Conservation (phyloP, 2,113 vertebrate species). For the Ptilorrhoa leucosticta region DNA sequence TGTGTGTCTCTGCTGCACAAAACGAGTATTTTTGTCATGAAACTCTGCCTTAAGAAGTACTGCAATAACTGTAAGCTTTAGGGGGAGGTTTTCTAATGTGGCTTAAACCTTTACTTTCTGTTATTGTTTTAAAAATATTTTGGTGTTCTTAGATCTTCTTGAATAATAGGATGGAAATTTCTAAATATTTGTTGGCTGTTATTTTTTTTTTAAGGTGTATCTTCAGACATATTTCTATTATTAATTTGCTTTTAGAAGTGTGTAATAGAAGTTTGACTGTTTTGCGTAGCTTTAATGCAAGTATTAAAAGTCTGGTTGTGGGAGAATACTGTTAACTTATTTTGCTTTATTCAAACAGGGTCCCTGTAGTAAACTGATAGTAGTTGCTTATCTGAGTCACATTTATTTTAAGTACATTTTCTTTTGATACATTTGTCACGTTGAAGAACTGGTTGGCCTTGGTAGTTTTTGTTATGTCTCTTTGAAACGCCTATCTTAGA, state of each 20-base stretch:
- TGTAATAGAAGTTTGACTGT: background rate
- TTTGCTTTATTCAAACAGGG: background rate
- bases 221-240: background rate
- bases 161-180: background rate
- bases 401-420: background rate
- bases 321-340: background rate
- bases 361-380: background rate
- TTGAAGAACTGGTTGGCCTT: background rate
- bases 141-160: conserved; percentile 20
- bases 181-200: background rate
- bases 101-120: background rate
- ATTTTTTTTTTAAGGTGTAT: background rate
- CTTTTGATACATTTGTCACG: background rate
- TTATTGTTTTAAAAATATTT: conserved; percentile 14
- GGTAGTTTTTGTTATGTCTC: background rate
- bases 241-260: background rate
- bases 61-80: background rate
- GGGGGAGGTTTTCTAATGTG: background rate
- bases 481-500: background rate
- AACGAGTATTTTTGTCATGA: conserved; percentile 27
- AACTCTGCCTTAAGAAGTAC: conserved; percentile 10
- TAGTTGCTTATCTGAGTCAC: background rate
- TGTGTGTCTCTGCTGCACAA: background rate
- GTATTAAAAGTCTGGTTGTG: background rate
- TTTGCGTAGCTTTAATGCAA: background rate